Conservation (phyloP, 2,888 invertebrate genomes). For the Hermaeophaga mercurialis region DNA sequence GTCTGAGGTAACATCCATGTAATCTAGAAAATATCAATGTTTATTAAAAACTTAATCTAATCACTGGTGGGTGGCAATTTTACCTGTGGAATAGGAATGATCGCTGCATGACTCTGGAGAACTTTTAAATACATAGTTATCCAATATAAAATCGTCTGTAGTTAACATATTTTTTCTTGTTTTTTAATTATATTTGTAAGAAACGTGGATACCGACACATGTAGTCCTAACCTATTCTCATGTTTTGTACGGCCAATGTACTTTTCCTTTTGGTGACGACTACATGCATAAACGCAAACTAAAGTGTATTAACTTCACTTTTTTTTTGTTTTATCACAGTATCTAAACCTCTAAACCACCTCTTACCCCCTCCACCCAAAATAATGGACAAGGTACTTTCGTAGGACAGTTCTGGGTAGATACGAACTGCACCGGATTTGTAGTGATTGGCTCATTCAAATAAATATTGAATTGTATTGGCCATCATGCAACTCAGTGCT, state of each 20-base stretch:
- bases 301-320: not conserved
- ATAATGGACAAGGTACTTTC: no score
- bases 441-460: no score
- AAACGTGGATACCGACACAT: conserved; percentile 1
- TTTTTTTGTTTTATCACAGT: no score
- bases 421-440: no score
- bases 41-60: no score
- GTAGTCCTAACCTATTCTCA: conserved; percentile 16
- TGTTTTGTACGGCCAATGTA: conserved; percentile 15
- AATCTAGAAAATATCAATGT: conserved; percentile 44
- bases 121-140: conserved; percentile 49
- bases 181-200: conserved; percentile 11
- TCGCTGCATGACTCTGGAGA: conserved; percentile 53
- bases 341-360: no score
- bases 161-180: conserved; percentile 44
- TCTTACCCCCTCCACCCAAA: no score
- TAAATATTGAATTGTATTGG: no score
- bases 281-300: not conserved
- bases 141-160: conserved; percentile 46
- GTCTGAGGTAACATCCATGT: conserved; percentile 49
- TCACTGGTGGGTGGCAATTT: conserved; percentile 5
- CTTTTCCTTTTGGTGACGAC: conserved; percentile 20
- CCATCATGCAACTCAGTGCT: no score
- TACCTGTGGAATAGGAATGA: conserved; percentile 51
- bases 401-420: no score